phyloP scores from a whole-genome alignment of 2,113 vertebrate genomes.

The Psilopsiagon aurifrons region DNA sequence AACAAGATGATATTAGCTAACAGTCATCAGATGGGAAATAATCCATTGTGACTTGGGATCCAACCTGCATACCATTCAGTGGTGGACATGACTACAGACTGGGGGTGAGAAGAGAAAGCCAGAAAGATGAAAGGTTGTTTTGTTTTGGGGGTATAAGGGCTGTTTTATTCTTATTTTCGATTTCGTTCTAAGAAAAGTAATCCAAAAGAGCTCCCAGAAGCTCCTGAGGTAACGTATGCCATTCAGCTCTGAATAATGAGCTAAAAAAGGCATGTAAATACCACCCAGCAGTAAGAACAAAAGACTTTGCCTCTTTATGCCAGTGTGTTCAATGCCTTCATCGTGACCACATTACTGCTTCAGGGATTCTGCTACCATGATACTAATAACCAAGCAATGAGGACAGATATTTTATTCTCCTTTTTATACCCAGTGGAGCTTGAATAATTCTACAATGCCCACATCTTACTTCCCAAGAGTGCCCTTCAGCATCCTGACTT shows the following conservation, averaged over 20 bases:
- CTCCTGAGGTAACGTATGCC: neutral
- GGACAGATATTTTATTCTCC: neutral
- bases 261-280: neutral
- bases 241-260: neutral
- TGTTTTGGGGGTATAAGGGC: neutral
- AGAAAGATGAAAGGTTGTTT: neutral
- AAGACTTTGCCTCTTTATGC: neutral
- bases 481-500: constrained; percentile 27
- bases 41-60: neutral
- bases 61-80: neutral
- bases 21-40: neutral
- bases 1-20: neutral
- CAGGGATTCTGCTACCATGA: neutral
- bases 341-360: neutral
- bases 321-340: neutral
- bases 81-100: neutral
- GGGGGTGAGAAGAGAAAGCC: neutral
- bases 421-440: constrained; percentile 28
- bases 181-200: neutral
- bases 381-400: neutral
- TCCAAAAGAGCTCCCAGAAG: neutral
- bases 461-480: constrained; percentile 27
- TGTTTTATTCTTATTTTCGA: neutral
- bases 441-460: constrained; percentile 31
- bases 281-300: neutral